Base-by-base conservation (phyloP, 2,113 vertebrate genomes). In the Ibidorhyncha struthersii region DNA sequence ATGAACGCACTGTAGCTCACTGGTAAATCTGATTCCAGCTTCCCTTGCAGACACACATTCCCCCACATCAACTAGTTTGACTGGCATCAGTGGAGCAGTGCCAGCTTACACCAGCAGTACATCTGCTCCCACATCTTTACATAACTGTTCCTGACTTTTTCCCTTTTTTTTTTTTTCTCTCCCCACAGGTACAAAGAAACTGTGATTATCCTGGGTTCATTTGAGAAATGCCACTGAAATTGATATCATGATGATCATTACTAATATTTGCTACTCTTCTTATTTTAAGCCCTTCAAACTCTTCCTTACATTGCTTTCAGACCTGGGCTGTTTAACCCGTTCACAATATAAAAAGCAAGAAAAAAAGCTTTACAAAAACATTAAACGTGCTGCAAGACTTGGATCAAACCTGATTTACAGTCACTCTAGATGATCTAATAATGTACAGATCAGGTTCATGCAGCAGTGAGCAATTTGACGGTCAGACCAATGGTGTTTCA, bases 41-140 rank as follows among this genome's bases (percentile, higher is more conserved):
- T 93, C 19, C 25, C 53, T 88, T 85, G 61, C 52, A 87, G 56
- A 93, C 25, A 61, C 95, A 82, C 58, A 25, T 82, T 96, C 95
- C 79, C 71, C 74, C 87, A 93, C 67, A 88, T 90, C 90, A 97
- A 56, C 70, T 73, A 29, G 23, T 91, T 91, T 95, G 89, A 96
- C 22, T 94, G 93, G 72, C 81, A 70, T 82, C 16, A 4, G 21
- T 94, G 78, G 67, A 96, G 50, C 58, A 62, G n/a, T 78, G 95
- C 93, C 84, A 93, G 14, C 50, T 96, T 95, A 82, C 67, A 88
- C 67, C 74, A 96, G 86, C 74, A 94, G 84, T 94, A 77, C 84
- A 96, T 93, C 89, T 96, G 93, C 89, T 94, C 93, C 91, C 87
- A 94, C 95, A 95, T 94, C 87, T 94, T 97, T 94, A 94, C 50